Base-by-base conservation (phyloP, 53 echinoderm and acorn worm species). In the Arbacia lixula region DNA sequence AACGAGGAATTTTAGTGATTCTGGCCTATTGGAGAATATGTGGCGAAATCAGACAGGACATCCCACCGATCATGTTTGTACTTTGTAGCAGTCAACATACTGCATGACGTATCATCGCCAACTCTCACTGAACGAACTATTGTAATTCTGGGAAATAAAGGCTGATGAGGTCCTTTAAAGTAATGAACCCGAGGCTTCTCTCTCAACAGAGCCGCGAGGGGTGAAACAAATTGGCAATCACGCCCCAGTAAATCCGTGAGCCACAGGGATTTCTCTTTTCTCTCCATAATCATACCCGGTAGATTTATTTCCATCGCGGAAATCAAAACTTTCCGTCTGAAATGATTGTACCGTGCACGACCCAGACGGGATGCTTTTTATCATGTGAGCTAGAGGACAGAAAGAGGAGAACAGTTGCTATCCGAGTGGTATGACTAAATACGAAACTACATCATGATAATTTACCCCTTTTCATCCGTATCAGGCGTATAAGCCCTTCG, bases 281-380 rank as follows among this genome's bases (percentile, higher is more conserved):
- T 24, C 43, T 29, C 60, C 37, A 37, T 36, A 77, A 58, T 58
- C 58, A 56, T 57, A 56, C 77, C 77, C 58, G 77, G 33, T 25
- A 77, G 77, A 53, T 53, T 74, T 34, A 74, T 74, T 77, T 77
- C 38, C 77, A 57, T 42, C 57, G 82, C 82, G 64, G 79, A 81
- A 81, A 81, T 81, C 82, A 81, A 81, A 81, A 43, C 64, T 81
- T 81, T 81, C 62, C 82, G 31, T 49, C 39, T 61, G 32, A 12
- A 46, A 20, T 19, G 33, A 39, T 27, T 4, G 30, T 26, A 26
- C 61, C 62, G 82, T 30, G 30, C 6, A 24, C 40, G 55, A 27
- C 3, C 33, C 50, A 69, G 69, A 69, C 69, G 28, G 22, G 38
- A 35, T 32, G 16, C 17, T 53, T 51, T 49, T 53, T 53, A 53